phyloP scores from a whole-genome alignment of 2,797 vertebrate genomes.

The Aphelocoma californica region DNA sequence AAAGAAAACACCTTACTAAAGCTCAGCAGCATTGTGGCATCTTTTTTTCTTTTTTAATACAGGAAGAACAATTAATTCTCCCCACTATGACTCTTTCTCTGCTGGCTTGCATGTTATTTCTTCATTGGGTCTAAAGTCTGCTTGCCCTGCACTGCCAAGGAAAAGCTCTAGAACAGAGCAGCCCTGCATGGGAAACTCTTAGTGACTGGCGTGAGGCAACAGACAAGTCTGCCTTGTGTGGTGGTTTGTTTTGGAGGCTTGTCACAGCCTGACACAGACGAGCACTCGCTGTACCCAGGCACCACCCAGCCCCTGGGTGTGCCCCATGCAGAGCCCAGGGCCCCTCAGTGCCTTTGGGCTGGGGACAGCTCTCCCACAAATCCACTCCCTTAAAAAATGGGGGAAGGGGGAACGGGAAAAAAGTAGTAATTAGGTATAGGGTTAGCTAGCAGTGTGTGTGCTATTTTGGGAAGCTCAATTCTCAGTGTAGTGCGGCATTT shows the following conservation, averaged over 20 bases:
- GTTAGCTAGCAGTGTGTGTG: background rate
- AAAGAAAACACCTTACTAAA: background rate
- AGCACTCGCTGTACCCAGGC: background rate
- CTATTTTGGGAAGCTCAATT: background rate
- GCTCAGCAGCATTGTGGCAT: background rate
- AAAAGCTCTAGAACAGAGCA: background rate
- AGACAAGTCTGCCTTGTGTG: background rate
- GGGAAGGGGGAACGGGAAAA: fast-evolving
- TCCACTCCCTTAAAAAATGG: background rate
- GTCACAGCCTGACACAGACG: background rate
- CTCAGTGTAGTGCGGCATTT: background rate
- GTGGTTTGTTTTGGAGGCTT: background rate
- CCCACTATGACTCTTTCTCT: background rate
- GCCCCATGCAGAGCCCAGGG: background rate
- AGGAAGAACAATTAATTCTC: background rate
- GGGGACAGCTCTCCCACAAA: background rate
- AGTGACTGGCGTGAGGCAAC: background rate
- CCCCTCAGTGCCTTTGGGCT: fast-evolving
- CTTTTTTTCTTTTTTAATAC: background rate
- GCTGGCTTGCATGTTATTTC: fast-evolving
- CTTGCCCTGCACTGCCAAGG: background rate
- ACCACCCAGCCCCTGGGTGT: background rate
- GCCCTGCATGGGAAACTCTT: background rate
- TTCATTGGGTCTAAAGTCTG: background rate
- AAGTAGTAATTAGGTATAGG: too few relatives aligned